Evolutionary conservation across 2,113 vertebrate genomes (phyloP), one percentile per base, ranked within the genome.

Genomic region (Podiceps cristatus): DNA sequence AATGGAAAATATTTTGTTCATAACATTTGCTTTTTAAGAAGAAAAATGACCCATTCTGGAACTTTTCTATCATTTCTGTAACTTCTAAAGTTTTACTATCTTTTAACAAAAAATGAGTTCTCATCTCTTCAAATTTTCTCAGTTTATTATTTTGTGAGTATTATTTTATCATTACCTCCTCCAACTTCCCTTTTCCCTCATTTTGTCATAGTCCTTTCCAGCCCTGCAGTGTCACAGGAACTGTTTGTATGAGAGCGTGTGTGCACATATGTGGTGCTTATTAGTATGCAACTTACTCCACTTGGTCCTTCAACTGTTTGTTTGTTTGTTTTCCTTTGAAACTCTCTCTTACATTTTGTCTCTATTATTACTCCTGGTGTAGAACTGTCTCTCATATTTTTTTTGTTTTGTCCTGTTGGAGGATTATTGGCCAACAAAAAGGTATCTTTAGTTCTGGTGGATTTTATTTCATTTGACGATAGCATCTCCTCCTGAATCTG

Each of bases 171-270:
- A 69, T 45, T 82, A 24, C 12, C 2, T 77, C 13, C 45, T 59
- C 13, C 28, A 49, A 1, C 14, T 83, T 84, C 40, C 25, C 17
- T 81, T 67, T 77, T 19, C 18, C 29, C 28, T 74, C 18, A 47
- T 47, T 42, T 47, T 84, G 12, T 55, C 19, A 19, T 25, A 45
- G 27, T 4, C 10, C 84, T 77, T 74, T 67, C n/a, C 75, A 56
- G 10, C 6, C 3, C 13, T 93, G 25, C 25, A 82, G 28, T 40
- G 50, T 1, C 5, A 20, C 0, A 0, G 7, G 16, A 78, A 18
- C 20, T 27, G 16, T 13, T 2, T 5, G 2, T 64, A 10, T 52
- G 31, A 59, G 56, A 81, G 9, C 14, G 74, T 1, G 0, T 25
- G 24, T 22, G 24, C 37, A 27, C 9, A 15, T 16, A 60, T 0